Evolutionary conservation across 2,113 vertebrate genomes (phyloP), one percentile per base, ranked within the genome.

Genomic region (Callipepla californica): DNA sequence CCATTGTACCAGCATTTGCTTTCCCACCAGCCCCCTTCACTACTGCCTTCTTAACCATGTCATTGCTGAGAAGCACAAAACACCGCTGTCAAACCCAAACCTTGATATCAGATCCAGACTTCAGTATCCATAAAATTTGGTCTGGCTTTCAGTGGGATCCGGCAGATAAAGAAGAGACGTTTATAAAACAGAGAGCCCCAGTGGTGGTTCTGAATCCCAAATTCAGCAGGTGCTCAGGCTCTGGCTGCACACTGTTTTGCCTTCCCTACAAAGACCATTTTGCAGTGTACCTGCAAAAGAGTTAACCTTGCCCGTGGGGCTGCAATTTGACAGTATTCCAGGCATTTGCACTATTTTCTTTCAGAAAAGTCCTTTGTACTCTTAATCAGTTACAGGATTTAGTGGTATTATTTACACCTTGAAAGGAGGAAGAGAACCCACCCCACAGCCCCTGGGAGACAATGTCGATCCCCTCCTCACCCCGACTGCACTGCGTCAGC

Each of bases 211-310:
- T 2, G 26, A 34, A 68, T 5, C 66, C 14, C 9, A 18, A 48
- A 8, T 65, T 32, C 53, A 25, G 21, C 19, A 30, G 26, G 38
- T 62, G 47, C 9, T 32, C 75, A 65, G 19, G 48, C 23, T 79
- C 70, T 82, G 32, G 4, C 23, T 9, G 7, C 12, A 7, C 0
- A 1, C 32, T 8, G n/a, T 61, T 26, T 14, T 1, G 30, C 13
- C 40, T 59, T 69, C 82, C 8, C 28, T 55, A 2, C 67, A 72
- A 11, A 38, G 32, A 18, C 5, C 8, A 7, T 2, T n/a, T 72
- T 30, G 42, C 68, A 83, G 48, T 16, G 13, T 42, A 70, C 51
- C 83, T 20, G 42, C 11, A 16, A 48, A 59, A 30, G 34, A 15
- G 13, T 61, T 55, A n/a, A n/a, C n/a, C n/a, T n/a, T n/a, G n/a